Evolutionary conservation across 2,797 vertebrate species (phyloP).

Genomic region (Poeciliopsis paucimaculata): DNA sequence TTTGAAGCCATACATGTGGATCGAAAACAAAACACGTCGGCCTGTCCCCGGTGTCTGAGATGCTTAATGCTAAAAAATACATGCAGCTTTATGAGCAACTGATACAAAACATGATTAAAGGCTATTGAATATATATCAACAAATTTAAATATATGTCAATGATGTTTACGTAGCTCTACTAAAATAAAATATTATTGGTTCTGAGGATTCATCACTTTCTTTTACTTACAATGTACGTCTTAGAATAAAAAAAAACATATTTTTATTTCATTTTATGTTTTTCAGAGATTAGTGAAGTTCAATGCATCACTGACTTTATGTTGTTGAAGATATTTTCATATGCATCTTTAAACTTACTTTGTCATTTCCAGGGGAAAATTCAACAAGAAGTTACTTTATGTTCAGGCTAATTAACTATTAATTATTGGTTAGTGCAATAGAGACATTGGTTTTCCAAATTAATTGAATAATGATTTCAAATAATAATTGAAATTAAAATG

Average conservation of each 20-base stretch:
- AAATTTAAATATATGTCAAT: background rate
- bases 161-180: background rate
- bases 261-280: background rate
- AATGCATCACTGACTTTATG: background rate
- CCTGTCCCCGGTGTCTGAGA: background rate
- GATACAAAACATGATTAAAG: background rate
- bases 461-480: background rate
- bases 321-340: background rate
- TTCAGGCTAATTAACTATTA: too few species aligned
- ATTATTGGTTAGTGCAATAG: too few species aligned
- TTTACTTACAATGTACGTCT: too few species aligned
- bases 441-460: too few species aligned
- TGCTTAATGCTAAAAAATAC: background rate
- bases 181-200: background rate
- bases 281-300: background rate
- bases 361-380: too few species aligned
- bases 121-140: background rate
- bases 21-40: background rate
- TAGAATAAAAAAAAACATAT: background rate
- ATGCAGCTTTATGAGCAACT: background rate
- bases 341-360: background rate
- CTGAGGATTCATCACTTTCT: background rate
- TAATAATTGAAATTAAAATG: background rate
- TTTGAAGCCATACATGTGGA: background rate
- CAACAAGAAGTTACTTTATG: too few species aligned